Base-by-base conservation (phyloP, 2,113 vertebrate genomes). In the Phrynocephalus versicolor region DNA sequence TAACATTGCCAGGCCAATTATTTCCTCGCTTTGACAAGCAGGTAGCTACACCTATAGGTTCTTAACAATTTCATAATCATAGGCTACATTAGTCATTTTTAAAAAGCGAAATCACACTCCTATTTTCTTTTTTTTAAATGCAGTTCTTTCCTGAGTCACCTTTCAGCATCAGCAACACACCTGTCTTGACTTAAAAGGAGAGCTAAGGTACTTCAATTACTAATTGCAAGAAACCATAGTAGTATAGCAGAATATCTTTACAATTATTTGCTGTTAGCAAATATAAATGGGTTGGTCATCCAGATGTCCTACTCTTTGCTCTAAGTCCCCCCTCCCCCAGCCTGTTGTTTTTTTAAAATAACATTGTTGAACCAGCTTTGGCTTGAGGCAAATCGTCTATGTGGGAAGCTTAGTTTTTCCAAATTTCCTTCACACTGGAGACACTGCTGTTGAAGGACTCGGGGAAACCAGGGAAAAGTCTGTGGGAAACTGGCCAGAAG, bases 1-100 rank as follows among this genome's bases (percentile, higher is more conserved):
- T 77, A 87, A 82, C 80, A 18, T 23, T 41, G 41, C 33, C 37
- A 45, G 57, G 41, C 25, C 30, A 81, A 81, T 81, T 65, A 73
- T 33, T 80, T 39, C 0, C 70, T 19, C 62, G 62, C 0, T 70
- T 14, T 1, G 1, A 80, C 83, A 62, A 83, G 25, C 0, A 69
- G 37, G 73, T 88, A 60, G 45, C 15, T 19, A 14, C 27, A 37
- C 73, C 72, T 3, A 0, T 2, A 1, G 18, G 87, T n/a, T 39
- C 71, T 21, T 67, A 70, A 69, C 35, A 70, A 81, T 62, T 45
- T 35, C 37, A 41, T 30, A 86, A 81, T 82, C 67, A 30, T 78
- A 62, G 37, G 67, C 23, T 65, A 35, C 39, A 18, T 73, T n/a
- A 57, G n/a, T 58, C 45, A 51, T 51, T 51, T 51, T 6, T 6